Percentiles rank a stretch among this genome's conserved stretches.
phyloP scores from a whole-genome alignment of 1,140 invertebrate species.

The Paraescarpia echinospica region DNA sequence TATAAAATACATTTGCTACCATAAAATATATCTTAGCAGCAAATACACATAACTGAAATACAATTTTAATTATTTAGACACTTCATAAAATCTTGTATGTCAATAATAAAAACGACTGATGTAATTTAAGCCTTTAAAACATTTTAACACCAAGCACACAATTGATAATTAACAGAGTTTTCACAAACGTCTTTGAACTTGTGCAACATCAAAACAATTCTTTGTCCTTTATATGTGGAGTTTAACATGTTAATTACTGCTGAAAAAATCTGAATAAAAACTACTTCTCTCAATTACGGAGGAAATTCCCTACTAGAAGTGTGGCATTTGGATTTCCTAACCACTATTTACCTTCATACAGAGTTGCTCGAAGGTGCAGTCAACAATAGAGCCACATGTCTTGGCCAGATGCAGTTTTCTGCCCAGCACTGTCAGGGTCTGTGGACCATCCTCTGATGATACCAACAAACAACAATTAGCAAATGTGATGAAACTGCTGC shows the following conservation, averaged over 20 bases:
- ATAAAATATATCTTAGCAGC: no score
- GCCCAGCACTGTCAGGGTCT: slow-evolving; percentile 81
- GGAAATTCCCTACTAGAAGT: no score
- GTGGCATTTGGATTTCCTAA: background rate
- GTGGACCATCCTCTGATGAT: slow-evolving; percentile 70
- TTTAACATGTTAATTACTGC: no score
- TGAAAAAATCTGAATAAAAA: no score
- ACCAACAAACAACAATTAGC: background rate
- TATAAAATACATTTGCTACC: no score
- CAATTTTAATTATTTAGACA: no score
- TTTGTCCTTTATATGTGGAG: background rate
- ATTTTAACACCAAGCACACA: background rate
- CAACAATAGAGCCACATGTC: slow-evolving; percentile 88
- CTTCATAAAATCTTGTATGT: background rate
- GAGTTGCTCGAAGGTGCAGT: slow-evolving; percentile 87
- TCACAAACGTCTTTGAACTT: no score
- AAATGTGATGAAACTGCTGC: background rate
- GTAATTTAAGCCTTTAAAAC: background rate
- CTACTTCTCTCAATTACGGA: no score
- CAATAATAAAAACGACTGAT: background rate
- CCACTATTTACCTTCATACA: slow-evolving; percentile 75
- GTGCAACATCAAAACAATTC: no score
- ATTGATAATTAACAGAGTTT: no score
- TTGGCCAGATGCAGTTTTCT: slow-evolving; percentile 84
- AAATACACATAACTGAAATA: no score